Conservation (phyloP, 2,113 vertebrate genomes). For the Proteles cristata region DNA sequence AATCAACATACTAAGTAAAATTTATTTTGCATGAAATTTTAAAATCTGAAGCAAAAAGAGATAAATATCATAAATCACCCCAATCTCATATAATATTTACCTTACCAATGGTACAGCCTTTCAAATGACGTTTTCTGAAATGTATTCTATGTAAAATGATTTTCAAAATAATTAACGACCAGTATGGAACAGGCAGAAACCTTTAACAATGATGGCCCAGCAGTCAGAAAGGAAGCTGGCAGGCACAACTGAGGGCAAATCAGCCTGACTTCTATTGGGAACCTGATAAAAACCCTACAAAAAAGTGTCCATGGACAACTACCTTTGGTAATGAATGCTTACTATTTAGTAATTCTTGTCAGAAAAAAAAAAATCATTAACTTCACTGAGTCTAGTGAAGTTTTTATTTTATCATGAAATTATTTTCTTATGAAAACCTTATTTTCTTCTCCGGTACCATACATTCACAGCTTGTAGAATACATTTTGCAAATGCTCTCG, state of each 20-base stretch:
- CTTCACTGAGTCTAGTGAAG: slow-evolving; percentile 19
- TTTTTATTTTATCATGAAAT: slow-evolving; percentile 40
- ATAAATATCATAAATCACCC: background rate
- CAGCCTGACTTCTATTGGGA: background rate
- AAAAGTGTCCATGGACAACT: background rate
- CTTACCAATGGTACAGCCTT: background rate
- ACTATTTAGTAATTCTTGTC: background rate
- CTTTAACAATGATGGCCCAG: background rate
- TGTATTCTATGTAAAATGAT: background rate
- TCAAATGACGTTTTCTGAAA: slow-evolving; percentile 10
- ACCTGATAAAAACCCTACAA: background rate
- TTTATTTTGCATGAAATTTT: slow-evolving; percentile 5
- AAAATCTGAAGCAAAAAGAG: background rate
- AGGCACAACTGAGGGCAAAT: background rate
- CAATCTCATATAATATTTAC: background rate
- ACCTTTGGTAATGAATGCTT: background rate
- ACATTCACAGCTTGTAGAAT: background rate
- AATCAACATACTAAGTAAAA: background rate
- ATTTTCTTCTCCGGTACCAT: background rate
- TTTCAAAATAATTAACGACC: slow-evolving; percentile 28
- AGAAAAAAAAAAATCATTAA: background rate
- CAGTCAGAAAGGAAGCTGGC: background rate
- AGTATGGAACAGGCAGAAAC: background rate
- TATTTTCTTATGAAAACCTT: slow-evolving; percentile 12
- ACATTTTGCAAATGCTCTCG: background rate